A percentile compares a stretch with the other conserved stretches of the same genome.
Evolutionary conservation across 2,888 invertebrate genomes (phyloP).

Genomic region (Chymomyza procnemis): DNA sequence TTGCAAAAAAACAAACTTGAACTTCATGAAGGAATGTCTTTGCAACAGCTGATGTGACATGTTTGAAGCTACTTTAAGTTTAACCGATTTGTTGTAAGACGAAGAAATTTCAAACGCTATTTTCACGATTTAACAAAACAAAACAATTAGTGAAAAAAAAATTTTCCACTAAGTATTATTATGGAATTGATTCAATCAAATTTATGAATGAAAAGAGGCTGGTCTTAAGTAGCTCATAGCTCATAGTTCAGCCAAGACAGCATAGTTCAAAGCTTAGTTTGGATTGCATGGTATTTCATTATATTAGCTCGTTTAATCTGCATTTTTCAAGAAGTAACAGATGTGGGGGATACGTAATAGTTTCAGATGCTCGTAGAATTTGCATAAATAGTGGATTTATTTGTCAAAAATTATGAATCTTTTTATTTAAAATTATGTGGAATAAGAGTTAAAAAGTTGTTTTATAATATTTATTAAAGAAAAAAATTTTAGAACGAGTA

Average conservation of each 20-base stretch:
- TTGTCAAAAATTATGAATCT: constrained; percentile 2
- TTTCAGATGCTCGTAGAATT: background rate
- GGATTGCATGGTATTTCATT: background rate
- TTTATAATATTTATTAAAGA: no score
- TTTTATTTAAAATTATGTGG: no score
- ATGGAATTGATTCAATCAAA: constrained; percentile 33
- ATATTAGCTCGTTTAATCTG: constrained; percentile 8
- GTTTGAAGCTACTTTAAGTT: background rate
- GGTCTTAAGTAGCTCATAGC: constrained; percentile 5
- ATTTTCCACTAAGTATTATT: constrained; percentile 36
- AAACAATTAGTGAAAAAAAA: constrained; percentile 11
- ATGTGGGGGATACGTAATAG: constrained; percentile 9
- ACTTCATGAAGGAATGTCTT: constrained; percentile 7
- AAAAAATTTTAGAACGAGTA: no score
- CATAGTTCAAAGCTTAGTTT: background rate
- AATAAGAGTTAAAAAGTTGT: background rate
- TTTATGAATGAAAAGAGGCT: constrained; percentile 7
- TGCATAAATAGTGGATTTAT: no score
- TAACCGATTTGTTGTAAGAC: background rate
- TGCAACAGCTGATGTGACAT: background rate
- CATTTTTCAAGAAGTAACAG: constrained; percentile 25
- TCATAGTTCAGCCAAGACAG: background rate
- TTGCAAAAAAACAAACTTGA: constrained; percentile 18
- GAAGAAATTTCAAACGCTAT: background rate
- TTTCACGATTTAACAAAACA: background rate